Evolutionary conservation across 2,113 vertebrate genomes (phyloP).

Genomic region (Megaceryle maxima): DNA sequence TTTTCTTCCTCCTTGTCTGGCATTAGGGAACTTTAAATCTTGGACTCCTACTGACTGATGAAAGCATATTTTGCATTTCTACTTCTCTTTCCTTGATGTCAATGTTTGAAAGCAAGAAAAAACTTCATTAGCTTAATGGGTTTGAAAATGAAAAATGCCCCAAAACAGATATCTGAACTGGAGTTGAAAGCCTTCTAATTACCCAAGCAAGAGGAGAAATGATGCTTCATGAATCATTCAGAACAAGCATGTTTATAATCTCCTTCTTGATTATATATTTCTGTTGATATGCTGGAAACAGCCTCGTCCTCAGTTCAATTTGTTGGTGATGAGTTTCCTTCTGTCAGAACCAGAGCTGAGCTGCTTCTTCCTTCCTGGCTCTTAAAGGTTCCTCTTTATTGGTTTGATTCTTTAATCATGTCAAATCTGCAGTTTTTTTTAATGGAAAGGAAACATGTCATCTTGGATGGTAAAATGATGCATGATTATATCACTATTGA

Average conservation of each 20-base stretch:
- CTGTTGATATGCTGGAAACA: conserved; percentile 29
- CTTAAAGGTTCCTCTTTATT: not conserved
- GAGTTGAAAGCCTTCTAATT: conserved; percentile 49
- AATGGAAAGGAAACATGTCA: not conserved
- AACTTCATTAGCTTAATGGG: not conserved
- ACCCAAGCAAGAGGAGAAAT: not conserved
- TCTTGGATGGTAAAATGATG: conserved; percentile 8
- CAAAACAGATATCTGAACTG: not conserved
- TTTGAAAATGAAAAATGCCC: not conserved
- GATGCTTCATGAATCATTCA: conserved; percentile 63
- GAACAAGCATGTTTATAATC: conserved; percentile 34
- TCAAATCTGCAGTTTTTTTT: conserved; percentile 13
- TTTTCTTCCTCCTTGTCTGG: not conserved
- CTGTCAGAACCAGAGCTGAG: not conserved
- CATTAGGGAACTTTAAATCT: not conserved
- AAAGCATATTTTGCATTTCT: not conserved
- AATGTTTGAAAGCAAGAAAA: not conserved
- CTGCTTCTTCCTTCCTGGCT: not conserved
- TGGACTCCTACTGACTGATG: not conserved
- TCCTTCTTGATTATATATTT: conserved; percentile 46
- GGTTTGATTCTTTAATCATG: conserved; percentile 21
- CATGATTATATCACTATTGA: conserved; percentile 3
- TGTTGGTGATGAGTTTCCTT: not conserved
- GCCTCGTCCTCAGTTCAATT: conserved; percentile 13
- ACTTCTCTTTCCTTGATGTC: not conserved